phyloP scores from a whole-genome alignment of 2,888 invertebrate genomes.

The Lepidocyrtoides sp. region DNA sequence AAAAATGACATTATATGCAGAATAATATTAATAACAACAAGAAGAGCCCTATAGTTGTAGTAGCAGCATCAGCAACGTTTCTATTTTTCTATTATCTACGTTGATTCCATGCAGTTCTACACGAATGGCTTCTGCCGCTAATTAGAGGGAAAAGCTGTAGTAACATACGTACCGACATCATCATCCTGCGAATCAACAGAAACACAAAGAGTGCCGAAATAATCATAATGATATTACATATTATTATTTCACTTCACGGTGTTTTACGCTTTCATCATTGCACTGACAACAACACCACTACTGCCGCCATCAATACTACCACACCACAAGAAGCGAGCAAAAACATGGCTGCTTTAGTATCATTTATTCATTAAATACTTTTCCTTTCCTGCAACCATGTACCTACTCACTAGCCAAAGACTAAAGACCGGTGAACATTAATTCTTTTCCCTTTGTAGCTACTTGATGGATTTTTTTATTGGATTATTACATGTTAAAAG shows the following conservation, averaged over 20 bases:
- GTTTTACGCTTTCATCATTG: slow-evolving; percentile 1
- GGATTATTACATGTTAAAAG: not conserved
- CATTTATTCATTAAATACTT: slow-evolving; percentile 31
- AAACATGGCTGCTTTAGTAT: not conserved
- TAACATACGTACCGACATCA: not conserved
- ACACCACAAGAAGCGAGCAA: not conserved
- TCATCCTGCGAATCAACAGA: not conserved
- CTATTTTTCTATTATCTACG: not conserved
- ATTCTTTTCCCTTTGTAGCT: too few relatives aligned
- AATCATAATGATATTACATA: slow-evolving; percentile 38
- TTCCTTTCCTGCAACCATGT: not conserved
- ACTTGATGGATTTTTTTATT: slow-evolving; percentile 7
- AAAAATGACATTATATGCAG: not conserved
- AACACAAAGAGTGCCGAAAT: slow-evolving; percentile 34
- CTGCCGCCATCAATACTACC: too few relatives aligned
- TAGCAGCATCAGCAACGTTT: not conserved
- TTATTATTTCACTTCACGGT: slow-evolving; percentile 33
- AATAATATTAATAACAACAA: not conserved
- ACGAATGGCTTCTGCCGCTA: slow-evolving; percentile 27
- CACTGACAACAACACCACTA: not conserved
- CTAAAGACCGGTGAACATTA: not conserved
- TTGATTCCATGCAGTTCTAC: not conserved
- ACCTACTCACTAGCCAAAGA: not conserved
- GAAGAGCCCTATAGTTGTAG: not conserved
- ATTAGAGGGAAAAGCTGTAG: not conserved